Evolutionary conservation across 2,797 vertebrate genomes (phyloP).

Genomic region (Pangasius krempfi): DNA sequence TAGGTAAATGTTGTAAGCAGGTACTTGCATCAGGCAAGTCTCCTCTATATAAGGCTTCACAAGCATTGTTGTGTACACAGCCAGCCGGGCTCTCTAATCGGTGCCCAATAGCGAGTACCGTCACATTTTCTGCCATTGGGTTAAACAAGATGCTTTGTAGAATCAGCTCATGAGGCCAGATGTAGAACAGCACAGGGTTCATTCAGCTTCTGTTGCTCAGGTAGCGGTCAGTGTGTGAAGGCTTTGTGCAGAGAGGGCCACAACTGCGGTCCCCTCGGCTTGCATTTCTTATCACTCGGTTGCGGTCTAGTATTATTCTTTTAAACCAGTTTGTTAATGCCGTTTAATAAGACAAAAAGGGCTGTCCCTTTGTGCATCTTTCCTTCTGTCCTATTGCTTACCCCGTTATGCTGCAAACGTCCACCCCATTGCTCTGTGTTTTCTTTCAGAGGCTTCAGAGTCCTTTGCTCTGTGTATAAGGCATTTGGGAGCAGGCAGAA

Average conservation of each 20-base stretch:
- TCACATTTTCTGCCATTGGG: slow-evolving; percentile 51
- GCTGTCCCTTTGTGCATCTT: slow-evolving; percentile 38
- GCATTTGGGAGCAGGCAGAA: slow-evolving; percentile 54
- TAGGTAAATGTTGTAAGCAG: slow-evolving; percentile 66
- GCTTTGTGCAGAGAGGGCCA: slow-evolving; percentile 32
- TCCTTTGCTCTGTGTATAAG: slow-evolving; percentile 52
- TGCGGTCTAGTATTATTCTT: slow-evolving; percentile 50
- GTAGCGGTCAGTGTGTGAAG: slow-evolving; percentile 41
- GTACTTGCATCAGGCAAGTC: slow-evolving; percentile 69
- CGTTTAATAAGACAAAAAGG: slow-evolving; percentile 59
- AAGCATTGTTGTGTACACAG: slow-evolving; percentile 36
- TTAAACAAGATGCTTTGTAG: slow-evolving; percentile 53
- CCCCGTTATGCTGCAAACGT: slow-evolving; percentile 36
- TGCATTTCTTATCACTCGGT: slow-evolving; percentile 34
- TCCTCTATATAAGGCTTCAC: slow-evolving; percentile 71
- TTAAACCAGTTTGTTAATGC: slow-evolving; percentile 55
- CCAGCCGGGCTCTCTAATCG: slow-evolving; percentile 14
- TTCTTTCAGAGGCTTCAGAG: slow-evolving; percentile 44
- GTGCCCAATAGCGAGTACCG: slow-evolving; percentile 56
- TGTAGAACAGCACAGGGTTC: slow-evolving; percentile 63
- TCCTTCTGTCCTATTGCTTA: slow-evolving; percentile 59
- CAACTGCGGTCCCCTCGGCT: slow-evolving; percentile 22
- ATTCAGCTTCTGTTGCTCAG: slow-evolving; percentile 47
- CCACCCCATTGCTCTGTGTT: slow-evolving; percentile 42
- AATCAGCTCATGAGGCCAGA: slow-evolving; percentile 59